Evolutionary conservation across 1,140 invertebrate genomes (phyloP).

Genomic region (Platorchestia sp.): DNA sequence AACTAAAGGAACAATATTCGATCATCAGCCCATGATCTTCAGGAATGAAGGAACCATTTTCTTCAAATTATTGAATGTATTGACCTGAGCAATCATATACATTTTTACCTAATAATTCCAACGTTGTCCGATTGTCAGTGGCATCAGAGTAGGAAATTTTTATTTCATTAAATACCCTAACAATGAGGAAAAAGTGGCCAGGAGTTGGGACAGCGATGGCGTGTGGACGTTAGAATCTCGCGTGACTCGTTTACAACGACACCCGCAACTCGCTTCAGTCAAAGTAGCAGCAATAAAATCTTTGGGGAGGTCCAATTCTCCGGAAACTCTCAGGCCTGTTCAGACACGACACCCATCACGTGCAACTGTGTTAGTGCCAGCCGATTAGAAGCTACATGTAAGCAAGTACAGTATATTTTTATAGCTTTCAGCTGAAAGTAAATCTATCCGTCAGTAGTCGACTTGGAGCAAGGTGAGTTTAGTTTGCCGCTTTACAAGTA

Average conservation of each 20-base stretch:
- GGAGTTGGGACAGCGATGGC: background rate
- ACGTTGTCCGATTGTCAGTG: background rate
- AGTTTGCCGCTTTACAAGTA: too few species aligned
- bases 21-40: background rate
- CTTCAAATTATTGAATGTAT: background rate
- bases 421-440: too few species aligned
- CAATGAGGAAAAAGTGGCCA: background rate
- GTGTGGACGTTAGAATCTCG: background rate
- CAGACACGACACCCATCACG: background rate
- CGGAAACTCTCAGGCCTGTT: background rate
- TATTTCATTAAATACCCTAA: background rate
- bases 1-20: background rate
- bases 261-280: slow-evolving; percentile 8
- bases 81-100: background rate
- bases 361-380: background rate
- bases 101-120: background rate
- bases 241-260: background rate
- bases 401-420: background rate
- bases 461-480: too few species aligned
- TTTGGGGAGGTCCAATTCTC: background rate
- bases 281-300: background rate
- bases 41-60: background rate
- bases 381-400: background rate
- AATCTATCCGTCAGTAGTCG: too few species aligned
- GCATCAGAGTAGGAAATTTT: background rate